Percentiles rank a stretch among this genome's conserved stretches.
phyloP scores from a whole-genome alignment of 2,797 vertebrate species.

The Acanthurus leucopareius region DNA sequence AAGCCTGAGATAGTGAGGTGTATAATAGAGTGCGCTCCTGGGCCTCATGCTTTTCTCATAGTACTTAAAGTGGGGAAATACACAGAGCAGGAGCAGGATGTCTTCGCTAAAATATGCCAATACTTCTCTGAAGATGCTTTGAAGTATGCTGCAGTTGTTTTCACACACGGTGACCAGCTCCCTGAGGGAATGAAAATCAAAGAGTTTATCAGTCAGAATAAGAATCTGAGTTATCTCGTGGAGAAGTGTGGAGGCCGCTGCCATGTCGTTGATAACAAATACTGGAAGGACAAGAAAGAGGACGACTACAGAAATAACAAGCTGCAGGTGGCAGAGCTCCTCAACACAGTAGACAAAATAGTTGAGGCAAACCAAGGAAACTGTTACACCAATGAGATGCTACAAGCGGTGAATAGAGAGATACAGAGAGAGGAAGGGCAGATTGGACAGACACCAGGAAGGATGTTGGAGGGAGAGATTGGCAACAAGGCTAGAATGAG shows the following conservation, averaged over 20 bases:
- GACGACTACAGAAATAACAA: conserved; percentile 32
- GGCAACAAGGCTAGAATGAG: background rate
- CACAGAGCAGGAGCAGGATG: conserved; percentile 1
- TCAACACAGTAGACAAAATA: conserved; percentile 1
- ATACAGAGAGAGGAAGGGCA: background rate
- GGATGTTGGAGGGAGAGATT: background rate
- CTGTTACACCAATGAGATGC: conserved; percentile 45
- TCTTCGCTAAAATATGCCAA: background rate
- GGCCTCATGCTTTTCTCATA: conserved; percentile 22
- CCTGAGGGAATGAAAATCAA: rapidly evolving
- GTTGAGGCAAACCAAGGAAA: conserved; percentile 7
- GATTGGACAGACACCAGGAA: background rate
- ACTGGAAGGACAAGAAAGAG: conserved; percentile 27
- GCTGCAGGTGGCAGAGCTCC: background rate
- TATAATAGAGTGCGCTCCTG: conserved; percentile 22
- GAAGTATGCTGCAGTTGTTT: conserved; percentile 12
- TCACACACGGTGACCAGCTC: conserved; percentile 34
- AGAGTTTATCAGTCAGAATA: rapidly evolving
- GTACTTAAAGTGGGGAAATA: conserved; percentile 27
- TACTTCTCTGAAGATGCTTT: conserved; percentile 7
- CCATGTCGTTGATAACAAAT: conserved; percentile 45
- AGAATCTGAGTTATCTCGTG: background rate
- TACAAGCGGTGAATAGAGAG: background rate
- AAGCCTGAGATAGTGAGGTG: conserved; percentile 13
- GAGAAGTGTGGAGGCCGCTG: conserved; percentile 47